Base-by-base conservation (phyloP, 2,888 invertebrate genomes). In the Hoplodrina ambigua region DNA sequence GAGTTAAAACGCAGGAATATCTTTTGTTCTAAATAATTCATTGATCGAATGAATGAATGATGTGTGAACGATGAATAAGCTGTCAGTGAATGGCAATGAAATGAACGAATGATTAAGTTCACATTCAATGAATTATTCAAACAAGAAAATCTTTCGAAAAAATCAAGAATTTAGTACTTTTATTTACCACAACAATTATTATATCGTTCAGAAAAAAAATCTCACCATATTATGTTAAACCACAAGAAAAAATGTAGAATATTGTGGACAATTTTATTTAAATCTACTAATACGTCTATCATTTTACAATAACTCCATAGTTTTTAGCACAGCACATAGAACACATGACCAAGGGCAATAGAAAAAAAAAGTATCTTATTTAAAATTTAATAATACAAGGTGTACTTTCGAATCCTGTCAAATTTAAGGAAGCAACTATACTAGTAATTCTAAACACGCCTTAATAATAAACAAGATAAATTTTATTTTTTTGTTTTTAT, bases 321-420 rank as follows among this genome's bases (percentile, higher is more conserved):
- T 66, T 61, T n/a, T 49, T 69, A 80, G 60, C 69, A 80, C 80
- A 78, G 63, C 70, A 70, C 70, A 52, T 54, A 70, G 56, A 69
- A 79, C 58, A 69, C 64, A 61, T 69, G 52, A 69, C 64, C 2
- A 37, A 64, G 58, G 60, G 49, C n/a, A 0, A 8, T 44, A 20
- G 30, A 57, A 44, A 52, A 10, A 44, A 44, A 44, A 2, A 11
- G 15, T 13, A 44, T 44, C 13, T 3, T 8, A 37, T 37, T 37
- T 37, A 37, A 8, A 8, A 8, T 37, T 8, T 37, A 7, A 37
- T 8, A 8, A 37, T 6, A 37, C 37, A 37, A 37, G 37, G 37
- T 37, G 1, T 8, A 8, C 1, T 37, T 37, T 37, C 8, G 37
- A 1, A 37, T 37, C 8, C 8, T 1, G 37, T 37, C 6, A 37